A percentile compares a stretch with the other conserved stretches of the same genome.
phyloP scores from a whole-genome alignment of 2,797 vertebrate genomes.

The Molossus alvarezi region DNA sequence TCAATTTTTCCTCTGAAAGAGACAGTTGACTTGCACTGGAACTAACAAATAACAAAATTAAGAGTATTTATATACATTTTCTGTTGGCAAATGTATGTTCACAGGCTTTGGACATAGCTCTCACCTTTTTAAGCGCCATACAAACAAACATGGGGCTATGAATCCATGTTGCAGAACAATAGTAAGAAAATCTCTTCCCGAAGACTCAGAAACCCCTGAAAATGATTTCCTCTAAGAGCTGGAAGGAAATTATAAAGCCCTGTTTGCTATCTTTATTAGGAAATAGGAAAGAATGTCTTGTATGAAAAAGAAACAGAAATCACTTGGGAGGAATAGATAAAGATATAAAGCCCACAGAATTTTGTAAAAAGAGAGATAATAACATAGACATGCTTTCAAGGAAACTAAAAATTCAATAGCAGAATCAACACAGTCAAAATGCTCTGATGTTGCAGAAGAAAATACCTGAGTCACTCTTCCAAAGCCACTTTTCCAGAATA shows the following conservation, averaged over 20 bases:
- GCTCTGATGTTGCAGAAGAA: not conserved
- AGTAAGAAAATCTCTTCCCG: not conserved
- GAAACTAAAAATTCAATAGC: not conserved
- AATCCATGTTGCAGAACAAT: not conserved
- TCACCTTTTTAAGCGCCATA: not conserved
- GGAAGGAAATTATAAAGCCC: not conserved
- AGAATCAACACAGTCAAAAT: slow-evolving; percentile 6
- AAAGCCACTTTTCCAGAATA: not conserved
- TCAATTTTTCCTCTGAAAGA: not conserved
- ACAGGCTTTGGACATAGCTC: not conserved
- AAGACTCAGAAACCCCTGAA: not conserved
- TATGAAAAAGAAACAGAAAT: slow-evolving; percentile 4
- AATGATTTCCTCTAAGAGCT: not conserved
- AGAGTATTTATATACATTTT: not conserved
- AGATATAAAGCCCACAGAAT: not conserved
- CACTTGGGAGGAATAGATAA: not conserved
- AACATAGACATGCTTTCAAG: not conserved
- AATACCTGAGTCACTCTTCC: not conserved
- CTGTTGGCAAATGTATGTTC: not conserved
- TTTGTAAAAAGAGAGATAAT: not conserved
- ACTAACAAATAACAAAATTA: not conserved
- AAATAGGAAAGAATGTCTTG: not conserved
- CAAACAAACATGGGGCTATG: not conserved
- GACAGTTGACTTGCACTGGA: not conserved
- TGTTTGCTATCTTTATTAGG: not conserved